Percentiles rank a stretch among this genome's conserved stretches.
These are phyloP conservation scores for Oryctes rhinoceros DNA, from an alignment of 1,140 invertebrate species.

Conservation along the genomic window DNA sequence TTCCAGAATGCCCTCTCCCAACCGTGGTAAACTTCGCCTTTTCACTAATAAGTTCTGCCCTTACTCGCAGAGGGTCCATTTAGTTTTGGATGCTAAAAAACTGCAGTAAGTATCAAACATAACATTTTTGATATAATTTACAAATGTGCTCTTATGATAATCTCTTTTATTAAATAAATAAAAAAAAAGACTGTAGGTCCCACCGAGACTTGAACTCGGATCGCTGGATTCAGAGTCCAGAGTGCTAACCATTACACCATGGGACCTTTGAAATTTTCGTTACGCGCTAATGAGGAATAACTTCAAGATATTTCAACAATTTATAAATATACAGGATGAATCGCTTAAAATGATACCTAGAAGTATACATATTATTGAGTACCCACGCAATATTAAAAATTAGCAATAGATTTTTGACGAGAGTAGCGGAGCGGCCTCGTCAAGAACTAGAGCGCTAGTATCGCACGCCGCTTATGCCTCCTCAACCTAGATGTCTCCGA, in stretches of 20 bases:
- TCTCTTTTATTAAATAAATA: conserved; percentile 39
- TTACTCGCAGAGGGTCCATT: conserved; percentile 83
- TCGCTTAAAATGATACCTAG: too few species aligned
- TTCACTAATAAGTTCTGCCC: conserved; percentile 93
- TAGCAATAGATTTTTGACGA: too few species aligned
- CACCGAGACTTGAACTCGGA: conserved; percentile 61
- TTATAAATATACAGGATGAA: too few species aligned
- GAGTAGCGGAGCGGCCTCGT: too few species aligned
- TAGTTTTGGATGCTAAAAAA: conserved; percentile 85
- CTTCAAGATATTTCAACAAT: neutral
- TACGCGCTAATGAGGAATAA: neutral
- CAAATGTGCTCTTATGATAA: too few species aligned
- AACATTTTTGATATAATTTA: conserved; percentile 49
- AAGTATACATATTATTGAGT: too few species aligned
- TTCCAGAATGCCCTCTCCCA: conserved; percentile 67
- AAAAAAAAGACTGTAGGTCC: conserved; percentile 50
- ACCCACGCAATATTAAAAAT: too few species aligned
- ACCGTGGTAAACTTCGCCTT: conserved; percentile 74
- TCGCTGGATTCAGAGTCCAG: conserved; percentile 61
- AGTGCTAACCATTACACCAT: conserved; percentile 61
- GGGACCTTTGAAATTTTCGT: conserved; percentile 49
- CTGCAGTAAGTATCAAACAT: conserved; percentile 71
- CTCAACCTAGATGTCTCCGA: too few species aligned
- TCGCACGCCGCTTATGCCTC: too few species aligned
- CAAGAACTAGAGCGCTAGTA: too few species aligned